These are phyloP conservation scores for Drosophila kanekoi DNA, from an alignment of 2,888 invertebrate species.

Conservation along the genomic window DNA sequence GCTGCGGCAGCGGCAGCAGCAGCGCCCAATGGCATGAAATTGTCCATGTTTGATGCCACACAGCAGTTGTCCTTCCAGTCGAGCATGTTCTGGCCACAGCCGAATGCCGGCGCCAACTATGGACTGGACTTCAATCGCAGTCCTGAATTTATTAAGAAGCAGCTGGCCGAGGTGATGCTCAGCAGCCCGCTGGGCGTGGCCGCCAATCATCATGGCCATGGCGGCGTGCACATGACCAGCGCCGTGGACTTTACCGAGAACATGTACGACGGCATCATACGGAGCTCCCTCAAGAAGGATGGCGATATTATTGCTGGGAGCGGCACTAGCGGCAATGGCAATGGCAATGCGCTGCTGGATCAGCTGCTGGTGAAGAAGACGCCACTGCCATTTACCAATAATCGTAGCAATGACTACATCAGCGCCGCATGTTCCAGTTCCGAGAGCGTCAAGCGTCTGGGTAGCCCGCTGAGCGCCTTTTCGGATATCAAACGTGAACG, in stretches of 20 bases:
- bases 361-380: constrained; percentile 88
- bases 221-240: constrained; percentile 83
- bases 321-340: constrained; percentile 20
- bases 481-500: constrained; percentile 87
- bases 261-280: constrained; percentile 91
- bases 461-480: constrained; percentile 82
- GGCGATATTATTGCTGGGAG: constrained; percentile 34
- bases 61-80: constrained; percentile 88
- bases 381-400: constrained; percentile 79
- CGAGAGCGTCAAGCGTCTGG: constrained; percentile 78
- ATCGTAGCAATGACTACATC: constrained; percentile 77
- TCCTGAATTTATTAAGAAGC: constrained; percentile 91
- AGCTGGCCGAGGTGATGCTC: constrained; percentile 88
- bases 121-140: constrained; percentile 84
- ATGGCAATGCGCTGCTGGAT: constrained; percentile 88
- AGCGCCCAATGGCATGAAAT: constrained; percentile 90
- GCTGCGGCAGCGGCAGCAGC: constrained; percentile 83
- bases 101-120: constrained; percentile 83
- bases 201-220: constrained; percentile 71
- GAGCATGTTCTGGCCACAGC: constrained; percentile 92
- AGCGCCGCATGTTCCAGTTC: constrained; percentile 50
- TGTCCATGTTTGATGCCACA: constrained; percentile 88
- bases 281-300: constrained; percentile 89
- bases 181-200: constrained; percentile 71
- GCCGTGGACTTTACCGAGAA: constrained; percentile 88